Base-by-base conservation (phyloP, 2,797 vertebrate genomes). In the Fringilla coelebs region DNA sequence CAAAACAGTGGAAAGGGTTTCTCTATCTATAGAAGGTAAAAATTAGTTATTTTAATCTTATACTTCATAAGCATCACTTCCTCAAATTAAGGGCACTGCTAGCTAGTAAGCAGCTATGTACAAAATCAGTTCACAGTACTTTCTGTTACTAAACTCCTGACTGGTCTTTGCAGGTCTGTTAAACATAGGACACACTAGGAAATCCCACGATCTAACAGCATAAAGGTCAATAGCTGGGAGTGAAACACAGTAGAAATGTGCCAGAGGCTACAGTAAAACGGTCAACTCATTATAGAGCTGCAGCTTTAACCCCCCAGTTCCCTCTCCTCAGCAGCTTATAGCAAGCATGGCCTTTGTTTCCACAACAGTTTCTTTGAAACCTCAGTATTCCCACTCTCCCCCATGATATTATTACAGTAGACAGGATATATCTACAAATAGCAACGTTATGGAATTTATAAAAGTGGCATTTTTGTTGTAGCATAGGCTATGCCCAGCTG, bases 201-300 rank as follows among this genome's bases (percentile, higher is more conserved):
- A 94, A 95, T 88, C 83, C 71, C 92, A 81, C 1, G 13, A 66
- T 79, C 77, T 70, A 61, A 60, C 12, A 85, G 51, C 32, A 45
- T 40, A 79, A 87, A 91, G 85, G 90, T 92, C 91, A 96, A 81
- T 21, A 93, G 55, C 67, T 75, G 62, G 36, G 65, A 81, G 52
- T 82, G 65, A 84, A 82, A 82, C 41, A 51, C 36, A 62, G 73
- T 4, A 90, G 51, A 82, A 94, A 65, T 84, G 86, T 45, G 80
- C 66, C 83, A 91, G 45, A 74, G 71, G 60, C 88, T 73, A 63
- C 25, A 49, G 60, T 29, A 43, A 91, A 94, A 94, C 25, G 61
- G 61, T 71, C 78, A 90, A 4, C 34, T 63, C 31, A 76, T 52
- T 78, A 46, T 0, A 60, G 60, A 84, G 49, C 20, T 11, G 28